phyloP scores from a whole-genome alignment of 2,888 invertebrate species.

The Agrochola lychnidis region DNA sequence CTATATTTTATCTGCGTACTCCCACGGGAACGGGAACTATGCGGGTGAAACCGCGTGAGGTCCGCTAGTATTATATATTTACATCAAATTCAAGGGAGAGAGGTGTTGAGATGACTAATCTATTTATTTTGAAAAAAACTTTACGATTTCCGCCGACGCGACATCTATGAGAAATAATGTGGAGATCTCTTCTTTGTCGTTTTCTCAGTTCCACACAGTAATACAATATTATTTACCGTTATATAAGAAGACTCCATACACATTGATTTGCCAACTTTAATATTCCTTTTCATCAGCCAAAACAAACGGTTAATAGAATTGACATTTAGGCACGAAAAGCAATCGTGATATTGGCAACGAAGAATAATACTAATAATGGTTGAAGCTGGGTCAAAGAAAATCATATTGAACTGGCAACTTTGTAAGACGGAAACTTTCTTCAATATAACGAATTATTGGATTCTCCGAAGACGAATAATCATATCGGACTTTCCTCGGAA shows the following conservation, averaged over 20 bases:
- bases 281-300: constrained; percentile 51
- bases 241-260: not conserved
- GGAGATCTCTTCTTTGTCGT: not conserved
- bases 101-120: too few relatives aligned
- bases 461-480: constrained; percentile 80
- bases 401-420: constrained; percentile 83
- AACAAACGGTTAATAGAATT: constrained; percentile 64
- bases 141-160: too few relatives aligned
- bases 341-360: constrained; percentile 77
- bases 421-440: constrained; percentile 83
- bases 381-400: constrained; percentile 82
- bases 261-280: constrained; percentile 45
- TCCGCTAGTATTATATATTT: too few relatives aligned
- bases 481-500: constrained; percentile 80
- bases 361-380: constrained; percentile 84
- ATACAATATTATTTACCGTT: not conserved
- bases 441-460: constrained; percentile 89
- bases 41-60: too few relatives aligned
- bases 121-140: too few relatives aligned
- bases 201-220: not conserved
- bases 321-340: constrained; percentile 61
- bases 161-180: not conserved
- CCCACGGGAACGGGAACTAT: too few relatives aligned
- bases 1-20: too few relatives aligned
- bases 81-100: too few relatives aligned